Base-by-base conservation (phyloP, 2,888 invertebrate species). In the Proisotoma minuta region DNA sequence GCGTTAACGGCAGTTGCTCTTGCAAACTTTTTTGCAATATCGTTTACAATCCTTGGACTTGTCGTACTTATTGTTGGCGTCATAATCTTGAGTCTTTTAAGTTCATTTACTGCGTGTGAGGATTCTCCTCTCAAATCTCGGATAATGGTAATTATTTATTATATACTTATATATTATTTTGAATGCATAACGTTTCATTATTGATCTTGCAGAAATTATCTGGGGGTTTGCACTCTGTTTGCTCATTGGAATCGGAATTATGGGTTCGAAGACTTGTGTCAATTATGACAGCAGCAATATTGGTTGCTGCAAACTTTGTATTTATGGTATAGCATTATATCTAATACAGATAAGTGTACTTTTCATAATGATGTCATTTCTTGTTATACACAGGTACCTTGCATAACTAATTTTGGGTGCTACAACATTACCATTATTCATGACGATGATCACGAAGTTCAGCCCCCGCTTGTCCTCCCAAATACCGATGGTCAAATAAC, bases 221-320 rank as follows among this genome's bases (percentile, higher is more conserved):
- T 20, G 58, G 60, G 50, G 56, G 59, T 23, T 57, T 71, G 20
- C 62, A 63, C 60, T 68, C 69, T 22, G 47, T 72, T 23, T 69
- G 71, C 50, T 63, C 69, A 18, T 40, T 68, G 53, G 71, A 72
- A 40, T 69, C 71, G 20, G 72, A 73, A 50, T 57, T 71, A 70
- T 80, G 81, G 77, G 78, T 82, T 66, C 78, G 84, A 60, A 78
- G 83, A 71, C 76, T 82, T 62, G 77, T 84, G 29, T 82, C 84
- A 48, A 80, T 83, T 59, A 76, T 82, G 57, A 82, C 83, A 59
- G 82, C 84, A 48, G 73, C 83, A 34, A 77, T 84, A 20, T 78
- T 86, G 67, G 83, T 83, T 23, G 76, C 81, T 22, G 81, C 82
- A 56, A 85, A 85, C 78, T 77, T 84, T 63, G 76, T 82, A 62